Base-by-base conservation (phyloP, 2,797 vertebrate species). In the Sarcoramphus papa region DNA sequence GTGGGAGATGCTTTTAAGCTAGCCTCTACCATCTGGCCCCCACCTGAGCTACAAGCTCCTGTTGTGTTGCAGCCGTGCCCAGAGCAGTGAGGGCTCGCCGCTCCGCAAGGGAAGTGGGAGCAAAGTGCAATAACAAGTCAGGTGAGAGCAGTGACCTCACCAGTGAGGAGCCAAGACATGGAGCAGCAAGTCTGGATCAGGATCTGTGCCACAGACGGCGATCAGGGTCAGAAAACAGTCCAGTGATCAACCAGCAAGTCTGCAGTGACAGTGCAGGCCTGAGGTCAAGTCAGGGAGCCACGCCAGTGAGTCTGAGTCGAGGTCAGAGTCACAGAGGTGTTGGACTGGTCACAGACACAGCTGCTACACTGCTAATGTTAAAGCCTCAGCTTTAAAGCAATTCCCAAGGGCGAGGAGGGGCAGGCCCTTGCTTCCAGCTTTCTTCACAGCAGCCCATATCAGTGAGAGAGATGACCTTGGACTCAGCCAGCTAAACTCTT, bases 391-490 rank as follows among this genome's bases (percentile, higher is more conserved):
- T 50, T 50, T 60, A 65, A 59, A 67, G 21, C 33, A 37, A 2
- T 33, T 89, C 69, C 53, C 54, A 93, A 84, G 90, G 82, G 37
- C 45, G 25, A 35, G 28, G 62, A 86, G 48, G 21, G 62, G 30
- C 73, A 79, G 27, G 50, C 18, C 25, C 10, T 72, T 86, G 62
- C 48, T 88, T 77, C 47, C 77, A 24, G 21, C 69, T 73, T 81
- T 59, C 31, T 77, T 74, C 54, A 41, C 77, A 78, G 65, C 43
- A 69, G 50, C 54, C 31, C 12, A 0, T 92, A 30, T 84, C 45
- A 19, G 59, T 50, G 73, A 25, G 48, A 37, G 74, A 76, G 69
- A 19, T 67, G 70, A 90, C 93, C 83, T 92, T 95, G 92, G 65
- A 21, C 70, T 84, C 12, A 3, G 69, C 40, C 43, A 73, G 64